These are phyloP conservation scores for Tiliqua scincoides DNA, from an alignment of 2,113 vertebrate species.

Conservation along the genomic window DNA sequence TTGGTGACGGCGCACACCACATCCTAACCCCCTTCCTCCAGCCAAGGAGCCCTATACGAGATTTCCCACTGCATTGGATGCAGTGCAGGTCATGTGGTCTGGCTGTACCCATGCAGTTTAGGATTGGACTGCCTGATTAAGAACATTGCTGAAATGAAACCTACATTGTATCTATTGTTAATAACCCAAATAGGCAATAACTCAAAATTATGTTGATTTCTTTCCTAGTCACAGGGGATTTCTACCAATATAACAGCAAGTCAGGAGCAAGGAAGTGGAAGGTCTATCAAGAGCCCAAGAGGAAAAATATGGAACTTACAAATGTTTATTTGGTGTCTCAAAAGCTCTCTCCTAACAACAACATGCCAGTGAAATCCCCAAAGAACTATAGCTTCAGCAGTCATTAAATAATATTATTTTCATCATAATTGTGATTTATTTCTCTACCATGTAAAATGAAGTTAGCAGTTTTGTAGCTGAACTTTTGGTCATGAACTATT, in stretches of 20 bases:
- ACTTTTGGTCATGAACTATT: not conserved
- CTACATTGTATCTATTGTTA: not conserved
- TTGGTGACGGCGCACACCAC: no score
- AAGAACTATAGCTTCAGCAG: not conserved
- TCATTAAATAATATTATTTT: conserved; percentile 12
- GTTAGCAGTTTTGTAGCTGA: not conserved
- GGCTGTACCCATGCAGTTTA: no score
- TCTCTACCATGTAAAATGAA: not conserved
- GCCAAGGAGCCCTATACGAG: no score
- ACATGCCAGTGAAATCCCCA: not conserved
- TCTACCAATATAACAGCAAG: conserved; percentile 61
- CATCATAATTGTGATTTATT: not conserved
- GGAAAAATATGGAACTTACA: conserved; percentile 19
- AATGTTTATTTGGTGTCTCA: not conserved
- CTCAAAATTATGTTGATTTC: not conserved
- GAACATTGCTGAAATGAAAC: not conserved
- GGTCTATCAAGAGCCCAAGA: not conserved
- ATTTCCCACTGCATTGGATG: no score
- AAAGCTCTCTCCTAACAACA: not conserved
- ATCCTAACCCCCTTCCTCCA: no score
- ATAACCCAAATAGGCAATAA: not conserved
- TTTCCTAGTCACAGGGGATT: conserved; percentile 49
- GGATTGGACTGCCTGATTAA: no score
- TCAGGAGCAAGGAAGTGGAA: conserved; percentile 64
- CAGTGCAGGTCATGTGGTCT: no score